These are phyloP conservation scores for Gyrodactylus salaris DNA, from an alignment of 1,140 invertebrate species.

Conservation along the genomic window DNA sequence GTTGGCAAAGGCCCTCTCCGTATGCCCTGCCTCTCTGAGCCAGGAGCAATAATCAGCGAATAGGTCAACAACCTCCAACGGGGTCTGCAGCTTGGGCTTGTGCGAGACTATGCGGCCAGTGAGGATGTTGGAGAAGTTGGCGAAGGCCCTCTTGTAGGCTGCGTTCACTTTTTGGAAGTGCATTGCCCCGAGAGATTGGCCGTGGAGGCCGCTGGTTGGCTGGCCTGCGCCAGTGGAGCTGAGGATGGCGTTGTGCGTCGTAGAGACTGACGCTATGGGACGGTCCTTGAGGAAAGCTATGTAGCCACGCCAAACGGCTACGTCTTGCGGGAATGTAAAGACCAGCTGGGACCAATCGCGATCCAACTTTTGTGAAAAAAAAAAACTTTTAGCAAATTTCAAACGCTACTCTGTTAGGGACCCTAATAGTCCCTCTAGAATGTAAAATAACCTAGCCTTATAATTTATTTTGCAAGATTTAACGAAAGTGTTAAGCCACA, in stretches of 20 bases:
- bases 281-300: background rate
- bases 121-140: background rate
- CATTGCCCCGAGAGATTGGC: background rate
- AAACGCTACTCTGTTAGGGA: too few species aligned
- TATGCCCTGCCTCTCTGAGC: slow-evolving; percentile 18
- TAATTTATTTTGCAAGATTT: too few species aligned
- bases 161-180: background rate
- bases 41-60: slow-evolving; percentile 18
- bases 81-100: background rate
- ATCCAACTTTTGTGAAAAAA: too few species aligned
- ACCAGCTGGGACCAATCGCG: background rate
- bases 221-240: too few species aligned
- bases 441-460: too few species aligned
- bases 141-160: background rate
- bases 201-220: background rate
- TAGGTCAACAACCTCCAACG: slow-evolving; percentile 14
- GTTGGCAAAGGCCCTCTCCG: slow-evolving; percentile 20
- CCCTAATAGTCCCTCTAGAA: too few species aligned
- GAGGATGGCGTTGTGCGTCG: background rate
- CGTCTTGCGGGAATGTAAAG: background rate
- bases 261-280: background rate
- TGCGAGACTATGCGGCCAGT: background rate
- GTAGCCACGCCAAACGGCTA: background rate
- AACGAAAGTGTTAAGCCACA: too few species aligned
- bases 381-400: too few species aligned